These are phyloP conservation scores for Drosophila trichaetosa DNA, from an alignment of 2,888 invertebrate species.

Conservation along the genomic window DNA sequence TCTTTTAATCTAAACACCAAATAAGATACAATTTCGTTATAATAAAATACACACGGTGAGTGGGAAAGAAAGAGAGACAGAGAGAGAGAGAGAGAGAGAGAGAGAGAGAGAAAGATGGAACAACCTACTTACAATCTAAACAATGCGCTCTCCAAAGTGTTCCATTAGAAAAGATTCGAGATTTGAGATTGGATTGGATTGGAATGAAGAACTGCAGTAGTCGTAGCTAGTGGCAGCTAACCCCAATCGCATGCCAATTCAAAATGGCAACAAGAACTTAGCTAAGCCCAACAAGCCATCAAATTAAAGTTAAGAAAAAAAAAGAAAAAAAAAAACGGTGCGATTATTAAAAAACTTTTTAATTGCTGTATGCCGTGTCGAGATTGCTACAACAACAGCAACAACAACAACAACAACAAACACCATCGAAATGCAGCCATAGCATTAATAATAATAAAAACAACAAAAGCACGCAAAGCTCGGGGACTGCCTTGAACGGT, in stretches of 20 bases:
- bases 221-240: background rate
- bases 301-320: conserved; percentile 74
- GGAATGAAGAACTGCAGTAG: background rate
- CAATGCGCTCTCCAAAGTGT: background rate
- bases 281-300: conserved; percentile 54
- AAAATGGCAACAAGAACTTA: conserved; percentile 43
- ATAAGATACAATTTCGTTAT: conserved; percentile 68
- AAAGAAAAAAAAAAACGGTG: conserved; percentile 72
- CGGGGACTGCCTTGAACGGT: conserved; percentile 62
- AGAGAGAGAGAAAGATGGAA: background rate
- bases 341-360: conserved; percentile 73
- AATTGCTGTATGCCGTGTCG: conserved; percentile 72
- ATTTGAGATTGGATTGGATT: background rate
- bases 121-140: conserved; percentile 16
- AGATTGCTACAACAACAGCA: conserved; percentile 62
- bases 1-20: conserved; percentile 77
- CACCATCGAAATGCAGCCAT: conserved; percentile 45
- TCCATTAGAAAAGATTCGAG: conserved; percentile 6
- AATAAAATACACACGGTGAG: conserved; percentile 23
- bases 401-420: conserved; percentile 26
- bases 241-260: conserved; percentile 63
- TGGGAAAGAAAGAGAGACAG: background rate
- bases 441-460: conserved; percentile 19
- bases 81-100: background rate
- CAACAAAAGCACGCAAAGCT: conserved; percentile 65